Evolutionary conservation across 2,113 vertebrate species (phyloP).

Genomic region (Oryzias celebensis): DNA sequence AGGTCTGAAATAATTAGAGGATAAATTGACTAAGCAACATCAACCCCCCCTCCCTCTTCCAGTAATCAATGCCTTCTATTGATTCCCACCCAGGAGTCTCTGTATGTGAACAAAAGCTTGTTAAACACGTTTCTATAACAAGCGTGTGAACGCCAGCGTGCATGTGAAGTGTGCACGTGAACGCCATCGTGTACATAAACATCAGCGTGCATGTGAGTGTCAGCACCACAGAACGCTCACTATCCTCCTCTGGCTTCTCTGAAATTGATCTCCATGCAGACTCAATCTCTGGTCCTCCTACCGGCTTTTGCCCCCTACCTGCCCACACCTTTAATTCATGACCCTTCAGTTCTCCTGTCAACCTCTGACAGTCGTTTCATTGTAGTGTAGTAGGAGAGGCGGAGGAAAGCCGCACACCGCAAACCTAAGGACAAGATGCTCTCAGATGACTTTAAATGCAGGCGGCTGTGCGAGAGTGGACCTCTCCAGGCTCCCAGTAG

Average conservation of each 20-base stretch:
- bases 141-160: too few species aligned
- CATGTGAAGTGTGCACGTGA: too few species aligned
- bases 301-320: neutral
- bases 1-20: constrained; percentile 32
- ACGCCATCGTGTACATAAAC: too few species aligned
- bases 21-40: constrained; percentile 46
- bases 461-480: neutral
- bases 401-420: neutral
- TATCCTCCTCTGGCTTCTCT: neutral
- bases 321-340: constrained; percentile 10
- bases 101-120: constrained; percentile 50
- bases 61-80: constrained; percentile 40
- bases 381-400: constrained; percentile 3
- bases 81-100: constrained; percentile 37
- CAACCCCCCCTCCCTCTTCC: constrained; percentile 16
- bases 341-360: constrained; percentile 5
- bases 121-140: constrained; percentile 14
- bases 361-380: constrained; percentile 10
- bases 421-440: neutral
- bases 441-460: constrained; percentile 11
- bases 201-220: too few species aligned
- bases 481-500: neutral
- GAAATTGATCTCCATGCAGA: constrained; percentile 20
- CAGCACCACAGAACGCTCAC: neutral
- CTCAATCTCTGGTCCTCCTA: constrained; percentile 3